phyloP scores from a whole-genome alignment of 2,888 invertebrate genomes.

The Scelioninae gen. 2 region DNA sequence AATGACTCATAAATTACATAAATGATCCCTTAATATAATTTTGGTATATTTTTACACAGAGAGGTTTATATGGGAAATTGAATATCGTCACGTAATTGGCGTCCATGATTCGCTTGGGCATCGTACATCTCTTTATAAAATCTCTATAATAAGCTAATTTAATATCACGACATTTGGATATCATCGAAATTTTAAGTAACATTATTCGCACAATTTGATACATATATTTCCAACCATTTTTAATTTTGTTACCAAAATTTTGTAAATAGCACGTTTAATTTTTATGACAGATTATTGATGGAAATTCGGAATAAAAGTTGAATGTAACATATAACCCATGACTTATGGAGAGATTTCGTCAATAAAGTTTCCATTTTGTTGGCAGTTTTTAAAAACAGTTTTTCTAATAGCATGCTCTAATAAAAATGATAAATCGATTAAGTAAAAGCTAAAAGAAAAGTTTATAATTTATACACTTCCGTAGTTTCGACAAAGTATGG shows the following conservation, averaged over 20 bases:
- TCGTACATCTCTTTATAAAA: conserved; percentile 20
- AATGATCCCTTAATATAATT: conserved; percentile 1
- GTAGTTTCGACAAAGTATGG: conserved; percentile 31
- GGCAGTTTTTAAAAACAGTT: not conserved
- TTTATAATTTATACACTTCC: conserved; percentile 43
- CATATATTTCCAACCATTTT: too few relatives aligned
- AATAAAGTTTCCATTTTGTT: conserved; percentile 4
- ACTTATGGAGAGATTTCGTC: too few relatives aligned
- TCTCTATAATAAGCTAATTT: conserved; percentile 22
- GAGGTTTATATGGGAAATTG: conserved; percentile 30
- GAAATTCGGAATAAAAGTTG: too few relatives aligned
- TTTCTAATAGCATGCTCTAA: conserved; percentile 8
- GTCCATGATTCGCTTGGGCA: conserved; percentile 25
- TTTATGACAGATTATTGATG: too few relatives aligned
- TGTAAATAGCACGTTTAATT: too few relatives aligned
- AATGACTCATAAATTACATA: not conserved
- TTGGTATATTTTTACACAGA: conserved; percentile 17
- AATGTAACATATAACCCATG: too few relatives aligned
- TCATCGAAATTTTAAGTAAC: not conserved
- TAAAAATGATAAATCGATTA: conserved; percentile 41
- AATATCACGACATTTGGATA: not conserved
- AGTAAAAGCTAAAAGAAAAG: conserved; percentile 31
- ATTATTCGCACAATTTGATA: not conserved
- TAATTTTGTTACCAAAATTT: too few relatives aligned
- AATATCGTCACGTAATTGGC: conserved; percentile 42